Evolutionary conservation across 2,113 vertebrate species (phyloP).

Genomic region (Chloropsis cyanopogon): DNA sequence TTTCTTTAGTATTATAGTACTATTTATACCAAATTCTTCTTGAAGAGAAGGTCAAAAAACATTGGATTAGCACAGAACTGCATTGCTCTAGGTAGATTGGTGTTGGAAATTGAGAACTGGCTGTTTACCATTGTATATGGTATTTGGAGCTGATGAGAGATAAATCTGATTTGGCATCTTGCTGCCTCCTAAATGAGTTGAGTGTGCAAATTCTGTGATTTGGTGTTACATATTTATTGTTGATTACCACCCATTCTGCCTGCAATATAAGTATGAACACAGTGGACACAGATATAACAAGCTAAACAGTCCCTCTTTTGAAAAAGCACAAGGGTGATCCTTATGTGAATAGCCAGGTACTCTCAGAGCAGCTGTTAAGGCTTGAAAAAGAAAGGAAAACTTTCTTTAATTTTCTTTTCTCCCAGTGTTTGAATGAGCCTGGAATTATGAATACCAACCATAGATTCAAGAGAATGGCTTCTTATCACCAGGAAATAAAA

Average conservation of each 20-base stretch:
- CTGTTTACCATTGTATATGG: background rate
- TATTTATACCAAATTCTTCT: background rate
- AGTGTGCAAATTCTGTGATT: background rate
- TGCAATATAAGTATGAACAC: background rate
- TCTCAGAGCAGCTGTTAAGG: background rate
- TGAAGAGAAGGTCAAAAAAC: background rate
- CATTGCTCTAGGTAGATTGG: background rate
- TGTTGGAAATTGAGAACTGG: background rate
- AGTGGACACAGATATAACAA: background rate
- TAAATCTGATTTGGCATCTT: background rate
- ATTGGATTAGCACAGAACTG: background rate
- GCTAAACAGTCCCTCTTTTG: background rate
- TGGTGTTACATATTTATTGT: background rate
- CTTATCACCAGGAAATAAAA: background rate
- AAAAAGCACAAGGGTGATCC: background rate
- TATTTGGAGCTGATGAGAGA: background rate
- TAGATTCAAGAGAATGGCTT: background rate
- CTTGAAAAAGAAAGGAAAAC: background rate
- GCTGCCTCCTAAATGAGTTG: background rate
- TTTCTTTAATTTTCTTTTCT: background rate
- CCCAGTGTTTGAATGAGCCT: background rate
- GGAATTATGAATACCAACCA: background rate
- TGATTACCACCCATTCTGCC: background rate
- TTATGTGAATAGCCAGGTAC: background rate
- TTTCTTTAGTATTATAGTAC: background rate